phyloP scores from a whole-genome alignment of 2,888 invertebrate genomes.

The Philereme transversata region DNA sequence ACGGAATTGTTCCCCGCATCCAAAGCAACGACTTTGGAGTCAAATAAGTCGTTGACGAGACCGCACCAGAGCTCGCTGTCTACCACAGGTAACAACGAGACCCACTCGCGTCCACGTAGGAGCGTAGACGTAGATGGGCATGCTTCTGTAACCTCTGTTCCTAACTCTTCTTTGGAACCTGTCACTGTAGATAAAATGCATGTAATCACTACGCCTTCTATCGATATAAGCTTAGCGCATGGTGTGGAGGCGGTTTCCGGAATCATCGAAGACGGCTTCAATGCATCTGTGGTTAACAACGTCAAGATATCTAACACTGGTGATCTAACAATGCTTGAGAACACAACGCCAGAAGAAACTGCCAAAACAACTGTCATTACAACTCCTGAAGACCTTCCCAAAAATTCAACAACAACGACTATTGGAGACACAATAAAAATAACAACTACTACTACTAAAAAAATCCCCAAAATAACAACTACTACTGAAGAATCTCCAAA shows the following conservation, averaged over 20 bases:
- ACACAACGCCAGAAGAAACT: constrained; percentile 24
- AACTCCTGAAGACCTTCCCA: background rate
- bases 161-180: constrained; percentile 70
- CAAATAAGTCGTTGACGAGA: constrained; percentile 88
- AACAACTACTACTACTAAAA: too few relatives aligned
- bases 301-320: constrained; percentile 59
- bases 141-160: constrained; percentile 73
- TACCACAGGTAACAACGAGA: constrained; percentile 80
- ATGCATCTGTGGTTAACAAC: constrained; percentile 63
- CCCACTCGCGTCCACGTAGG: constrained; percentile 88
- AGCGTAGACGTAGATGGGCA: constrained; percentile 87
- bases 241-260: constrained; percentile 61
- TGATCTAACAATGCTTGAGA: constrained; percentile 60
- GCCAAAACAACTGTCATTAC: constrained; percentile 17
- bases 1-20: constrained; percentile 87
- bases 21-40: constrained; percentile 87
- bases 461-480: too few relatives aligned
- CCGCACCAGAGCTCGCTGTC: constrained; percentile 85
- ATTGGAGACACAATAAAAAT: too few relatives aligned
- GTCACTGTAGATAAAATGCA: constrained; percentile 77
- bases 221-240: constrained; percentile 78
- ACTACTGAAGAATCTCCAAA: too few relatives aligned
- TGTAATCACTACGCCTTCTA: constrained; percentile 72
- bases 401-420: too few relatives aligned
- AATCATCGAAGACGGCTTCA: constrained; percentile 50